Evolutionary conservation across 1,140 invertebrate genomes (phyloP).

Genomic region (Pseudachorutes palmiensis): DNA sequence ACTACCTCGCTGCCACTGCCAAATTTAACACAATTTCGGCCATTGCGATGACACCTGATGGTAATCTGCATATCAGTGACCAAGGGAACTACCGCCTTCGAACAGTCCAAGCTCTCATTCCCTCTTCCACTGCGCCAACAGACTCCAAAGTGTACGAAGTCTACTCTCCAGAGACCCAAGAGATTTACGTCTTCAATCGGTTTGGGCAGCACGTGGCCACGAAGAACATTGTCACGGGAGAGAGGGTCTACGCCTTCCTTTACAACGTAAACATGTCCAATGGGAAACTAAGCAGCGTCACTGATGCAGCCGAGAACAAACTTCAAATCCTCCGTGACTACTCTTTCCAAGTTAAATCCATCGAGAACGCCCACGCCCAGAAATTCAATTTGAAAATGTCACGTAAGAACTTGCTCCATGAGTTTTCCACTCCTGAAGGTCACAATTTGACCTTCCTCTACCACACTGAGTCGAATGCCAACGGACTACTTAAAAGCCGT

Average conservation of each 20-base stretch:
- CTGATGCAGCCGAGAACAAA: conserved; percentile 88
- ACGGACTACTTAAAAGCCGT: conserved; percentile 77
- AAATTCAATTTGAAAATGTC: conserved; percentile 83
- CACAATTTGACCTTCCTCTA: conserved; percentile 90
- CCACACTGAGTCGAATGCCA: conserved; percentile 56
- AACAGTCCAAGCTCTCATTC: conserved; percentile 85
- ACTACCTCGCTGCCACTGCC: conserved; percentile 79
- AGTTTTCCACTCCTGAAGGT: conserved; percentile 79
- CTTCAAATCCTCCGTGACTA: conserved; percentile 79
- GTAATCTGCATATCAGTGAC: conserved; percentile 87
- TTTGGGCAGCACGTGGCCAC: conserved; percentile 91
- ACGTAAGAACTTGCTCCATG: conserved; percentile 77
- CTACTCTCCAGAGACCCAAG: conserved; percentile 87
- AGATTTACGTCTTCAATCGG: conserved; percentile 90
- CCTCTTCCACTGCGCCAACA: conserved; percentile 51
- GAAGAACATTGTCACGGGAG: conserved; percentile 82
- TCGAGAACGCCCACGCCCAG: conserved; percentile 87
- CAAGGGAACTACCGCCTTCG: conserved; percentile 60
- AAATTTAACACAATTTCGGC: conserved; percentile 92
- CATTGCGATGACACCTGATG: conserved; percentile 85
- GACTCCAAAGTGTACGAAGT: conserved; percentile 82
- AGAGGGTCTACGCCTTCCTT: conserved; percentile 82
- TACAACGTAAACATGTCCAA: conserved; percentile 95
- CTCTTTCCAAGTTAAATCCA: conserved; percentile 78
- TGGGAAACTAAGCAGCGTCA: conserved; percentile 83